These are phyloP conservation scores for Tetrax tetrax DNA, from an alignment of 2,113 vertebrate species.

Conservation along the genomic window DNA sequence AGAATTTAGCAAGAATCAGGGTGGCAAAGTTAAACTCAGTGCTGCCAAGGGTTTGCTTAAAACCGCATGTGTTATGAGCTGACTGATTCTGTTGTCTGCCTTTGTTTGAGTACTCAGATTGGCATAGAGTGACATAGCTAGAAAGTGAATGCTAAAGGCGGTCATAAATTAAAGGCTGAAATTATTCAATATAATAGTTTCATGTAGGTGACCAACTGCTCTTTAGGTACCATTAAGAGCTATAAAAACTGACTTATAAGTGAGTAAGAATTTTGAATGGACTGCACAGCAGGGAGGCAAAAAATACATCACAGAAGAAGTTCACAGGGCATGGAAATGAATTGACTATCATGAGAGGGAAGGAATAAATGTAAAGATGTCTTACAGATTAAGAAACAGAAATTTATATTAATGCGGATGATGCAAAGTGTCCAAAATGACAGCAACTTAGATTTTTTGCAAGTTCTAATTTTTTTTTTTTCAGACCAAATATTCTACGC, in stretches of 20 bases:
- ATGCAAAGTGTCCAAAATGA: not conserved
- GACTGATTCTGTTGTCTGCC: not conserved
- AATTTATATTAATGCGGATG: not conserved
- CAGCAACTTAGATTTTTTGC: not conserved
- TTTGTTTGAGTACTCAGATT: not conserved
- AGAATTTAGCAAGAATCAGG: not conserved
- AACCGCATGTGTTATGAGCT: not conserved
- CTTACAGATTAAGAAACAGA: not conserved
- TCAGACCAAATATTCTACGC: not conserved
- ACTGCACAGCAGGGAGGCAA: not conserved
- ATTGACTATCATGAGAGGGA: not conserved
- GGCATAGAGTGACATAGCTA: not conserved
- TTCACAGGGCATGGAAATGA: not conserved
- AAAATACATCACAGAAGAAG: not conserved
- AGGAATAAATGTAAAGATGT: not conserved
- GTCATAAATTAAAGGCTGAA: conserved; percentile 1
- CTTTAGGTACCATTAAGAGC: not conserved
- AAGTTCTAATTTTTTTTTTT: not conserved
- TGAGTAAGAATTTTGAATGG: conserved; percentile 3
- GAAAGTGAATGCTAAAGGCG: not conserved
- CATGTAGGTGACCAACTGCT: not conserved
- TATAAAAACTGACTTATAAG: not conserved
- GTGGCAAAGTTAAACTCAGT: not conserved
- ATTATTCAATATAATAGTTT: not conserved
- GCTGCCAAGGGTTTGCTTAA: not conserved